Conservation (phyloP, 2,797 vertebrate species). For the Eidolon dupreanum region DNA sequence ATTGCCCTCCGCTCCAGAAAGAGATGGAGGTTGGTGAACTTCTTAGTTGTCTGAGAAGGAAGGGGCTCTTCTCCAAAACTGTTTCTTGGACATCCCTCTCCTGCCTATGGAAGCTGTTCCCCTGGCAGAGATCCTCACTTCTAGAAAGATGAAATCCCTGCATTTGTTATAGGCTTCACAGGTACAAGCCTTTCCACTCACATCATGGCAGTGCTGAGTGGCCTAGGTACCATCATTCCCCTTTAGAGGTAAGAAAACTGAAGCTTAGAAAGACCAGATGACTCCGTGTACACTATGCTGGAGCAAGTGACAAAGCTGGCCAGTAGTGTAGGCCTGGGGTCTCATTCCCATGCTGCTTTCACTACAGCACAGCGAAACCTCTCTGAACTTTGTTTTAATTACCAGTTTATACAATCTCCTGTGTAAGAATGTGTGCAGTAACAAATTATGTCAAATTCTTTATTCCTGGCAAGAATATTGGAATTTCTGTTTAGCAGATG, state of each 20-base stretch:
- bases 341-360: not conserved
- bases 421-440: not conserved
- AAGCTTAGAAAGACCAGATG: not conserved
- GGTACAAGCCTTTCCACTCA: not conserved
- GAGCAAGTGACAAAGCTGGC: not conserved
- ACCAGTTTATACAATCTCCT: not conserved
- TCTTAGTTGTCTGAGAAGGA: not conserved
- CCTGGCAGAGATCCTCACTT: not conserved
- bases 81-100: not conserved
- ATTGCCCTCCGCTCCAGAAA: not conserved
- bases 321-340: accelerated
- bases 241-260: not conserved
- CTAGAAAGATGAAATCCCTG: not conserved
- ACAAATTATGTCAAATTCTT: conserved; percentile 10
- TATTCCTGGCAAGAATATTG: not conserved
- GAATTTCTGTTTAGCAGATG: not conserved
- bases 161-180: not conserved
- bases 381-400: not conserved
- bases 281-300: not conserved
- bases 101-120: not conserved
- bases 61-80: not conserved
- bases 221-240: not conserved
- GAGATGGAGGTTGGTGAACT: not conserved
- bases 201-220: not conserved
- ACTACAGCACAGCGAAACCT: not conserved